Base-by-base conservation (phyloP, 2,113 vertebrate genomes). In the Bambusicola thoracicus region DNA sequence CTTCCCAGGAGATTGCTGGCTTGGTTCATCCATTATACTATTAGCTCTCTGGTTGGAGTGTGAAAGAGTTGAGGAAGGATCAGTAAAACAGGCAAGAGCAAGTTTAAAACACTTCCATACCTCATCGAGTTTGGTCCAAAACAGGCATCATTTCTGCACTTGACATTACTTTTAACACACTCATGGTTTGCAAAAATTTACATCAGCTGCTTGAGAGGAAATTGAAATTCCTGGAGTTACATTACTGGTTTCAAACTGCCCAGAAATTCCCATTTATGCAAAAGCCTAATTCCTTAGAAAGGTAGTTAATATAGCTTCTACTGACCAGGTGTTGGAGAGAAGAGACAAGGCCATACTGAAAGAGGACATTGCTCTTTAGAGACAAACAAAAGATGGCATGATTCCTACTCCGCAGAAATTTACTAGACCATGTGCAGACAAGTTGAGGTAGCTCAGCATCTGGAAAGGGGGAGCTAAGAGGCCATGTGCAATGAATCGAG, bases 331-430 rank as follows among this genome's bases (percentile, higher is more conserved):
- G 84, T 81, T 34, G 0, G 3, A 88, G 30, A 27, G 34, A 75
- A 84, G 80, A 34, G 65, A 80, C 29, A 38, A 75, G 51, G 38
- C 40, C 63, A 76, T 70, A 49, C 63, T 61, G 44, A 61, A 61
- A 46, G 51, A 88, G 43, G 68, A 91, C 88, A 94, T 88, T 91
- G 89, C 75, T 84, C 92, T 88, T 88, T 34, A 85, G 88, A 88
- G 92, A 81, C 62, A 79, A 84, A 93, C 79, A 87, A 94, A 88
- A 84, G 40, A 22, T n/a, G 34, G 21, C 56, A 65, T 48, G 68
- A 85, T 61, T 76, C 69, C 84, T 81, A 66, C 68, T 72, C 40
- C 49, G 49, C 63, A 61, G 75, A 88, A 81, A 94, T 94, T 94
- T 91, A 91, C 75, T 88, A 76, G 75, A 66, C 74, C 79, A 85